These are phyloP conservation scores for Paracanthobrama guichenoti DNA, from an alignment of 2,113 vertebrate species.

Conservation along the genomic window DNA sequence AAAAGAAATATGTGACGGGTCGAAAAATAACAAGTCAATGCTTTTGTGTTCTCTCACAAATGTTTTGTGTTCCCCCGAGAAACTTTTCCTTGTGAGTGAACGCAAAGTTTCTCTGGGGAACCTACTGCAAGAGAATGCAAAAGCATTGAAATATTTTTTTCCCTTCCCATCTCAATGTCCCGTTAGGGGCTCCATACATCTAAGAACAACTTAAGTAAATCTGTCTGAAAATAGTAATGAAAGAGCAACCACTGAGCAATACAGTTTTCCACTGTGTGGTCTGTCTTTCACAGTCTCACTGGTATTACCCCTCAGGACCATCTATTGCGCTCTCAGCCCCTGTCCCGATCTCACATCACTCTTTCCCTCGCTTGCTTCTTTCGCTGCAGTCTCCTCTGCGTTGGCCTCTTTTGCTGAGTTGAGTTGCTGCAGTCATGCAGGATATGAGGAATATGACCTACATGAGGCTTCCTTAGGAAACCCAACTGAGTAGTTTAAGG, in stretches of 20 bases:
- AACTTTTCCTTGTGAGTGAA: no score
- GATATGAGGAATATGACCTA: constrained; percentile 37
- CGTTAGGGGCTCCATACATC: no score
- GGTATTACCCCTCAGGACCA: constrained; percentile 25
- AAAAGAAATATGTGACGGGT: no score
- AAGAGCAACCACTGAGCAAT: neutral
- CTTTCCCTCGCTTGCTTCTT: constrained; percentile 19
- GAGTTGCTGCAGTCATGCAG: constrained; percentile 24
- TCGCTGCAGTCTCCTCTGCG: constrained; percentile 27
- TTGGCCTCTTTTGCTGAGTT: constrained; percentile 34
- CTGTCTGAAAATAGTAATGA: neutral
- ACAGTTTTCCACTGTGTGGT: neutral
- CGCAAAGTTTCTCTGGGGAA: no score
- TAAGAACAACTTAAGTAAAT: neutral
- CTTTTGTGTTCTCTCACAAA: no score
- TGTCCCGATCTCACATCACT: constrained; percentile 11
- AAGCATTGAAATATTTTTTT: neutral
- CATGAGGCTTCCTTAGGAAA: constrained; percentile 40
- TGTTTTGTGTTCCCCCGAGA: no score
- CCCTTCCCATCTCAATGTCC: no score
- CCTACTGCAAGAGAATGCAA: neutral
- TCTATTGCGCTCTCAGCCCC: constrained; percentile 10
- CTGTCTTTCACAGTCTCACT: neutral
- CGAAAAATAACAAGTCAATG: no score
- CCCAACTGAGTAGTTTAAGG: neutral